phyloP scores from a whole-genome alignment of 1,140 invertebrate genomes.

The Saccostrea echinata region DNA sequence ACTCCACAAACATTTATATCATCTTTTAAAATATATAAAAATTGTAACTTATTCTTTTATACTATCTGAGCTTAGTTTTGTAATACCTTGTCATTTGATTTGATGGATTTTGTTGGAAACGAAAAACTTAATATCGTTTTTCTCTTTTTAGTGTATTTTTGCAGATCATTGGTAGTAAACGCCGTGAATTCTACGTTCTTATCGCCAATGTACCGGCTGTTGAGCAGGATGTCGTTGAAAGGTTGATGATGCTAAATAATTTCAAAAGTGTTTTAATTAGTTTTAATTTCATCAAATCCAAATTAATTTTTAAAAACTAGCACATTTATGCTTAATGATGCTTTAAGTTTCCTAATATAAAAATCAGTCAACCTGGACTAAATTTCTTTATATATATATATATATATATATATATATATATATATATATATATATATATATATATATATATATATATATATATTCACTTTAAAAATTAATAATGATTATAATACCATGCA shows the following conservation, averaged over 20 bases:
- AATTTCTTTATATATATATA: too few relatives aligned
- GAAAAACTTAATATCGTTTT: neutral
- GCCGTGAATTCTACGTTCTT: constrained; percentile 11
- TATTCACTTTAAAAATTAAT: too few relatives aligned
- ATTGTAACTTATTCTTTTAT: neutral
- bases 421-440: too few relatives aligned
- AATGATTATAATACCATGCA: too few relatives aligned
- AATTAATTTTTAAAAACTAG: too few relatives aligned
- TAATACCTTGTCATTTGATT: neutral
- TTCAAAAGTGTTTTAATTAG: neutral
- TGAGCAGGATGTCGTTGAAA: neutral
- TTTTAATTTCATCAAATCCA: too few relatives aligned
- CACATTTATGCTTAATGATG: too few relatives aligned
- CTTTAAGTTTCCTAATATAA: too few relatives aligned
- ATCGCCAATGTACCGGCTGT: constrained; percentile 11
- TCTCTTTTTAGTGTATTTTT: neutral
- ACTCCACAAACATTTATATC: too few relatives aligned
- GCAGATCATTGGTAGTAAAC: neutral
- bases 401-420: too few relatives aligned
- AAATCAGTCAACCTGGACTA: too few relatives aligned
- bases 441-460: too few relatives aligned
- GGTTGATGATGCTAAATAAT: constrained; percentile 1
- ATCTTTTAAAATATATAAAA: neutral
- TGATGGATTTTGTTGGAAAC: constrained; percentile 16
- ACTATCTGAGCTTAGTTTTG: neutral